Percentiles rank a stretch among this genome's conserved stretches.
phyloP scores from a whole-genome alignment of 2,888 invertebrate genomes.

The Lasioglossum figueresi region DNA sequence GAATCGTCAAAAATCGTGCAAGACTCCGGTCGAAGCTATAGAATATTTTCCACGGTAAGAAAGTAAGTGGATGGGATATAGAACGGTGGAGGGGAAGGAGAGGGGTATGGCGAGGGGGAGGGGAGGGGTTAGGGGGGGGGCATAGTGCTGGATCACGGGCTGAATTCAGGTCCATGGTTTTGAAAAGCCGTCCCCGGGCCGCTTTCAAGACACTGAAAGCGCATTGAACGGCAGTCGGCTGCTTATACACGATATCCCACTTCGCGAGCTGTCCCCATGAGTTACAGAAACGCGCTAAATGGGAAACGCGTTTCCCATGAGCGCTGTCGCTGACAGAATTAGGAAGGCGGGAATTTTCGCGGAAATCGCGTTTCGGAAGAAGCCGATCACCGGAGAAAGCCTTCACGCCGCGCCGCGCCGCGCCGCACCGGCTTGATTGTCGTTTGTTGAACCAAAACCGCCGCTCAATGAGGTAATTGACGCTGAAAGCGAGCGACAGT shows the following conservation, averaged over 20 bases:
- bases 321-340: not conserved
- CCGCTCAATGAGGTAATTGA: conserved; percentile 58
- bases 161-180: conserved; percentile 20
- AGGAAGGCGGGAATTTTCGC: not conserved
- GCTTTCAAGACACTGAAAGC: conserved; percentile 22
- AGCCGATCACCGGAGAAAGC: conserved; percentile 19
- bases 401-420: not conserved
- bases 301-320: not conserved
- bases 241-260: conserved; percentile 10
- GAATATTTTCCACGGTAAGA: not conserved
- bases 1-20: not conserved
- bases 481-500: conserved; percentile 51
- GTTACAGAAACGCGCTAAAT: conserved; percentile 15
- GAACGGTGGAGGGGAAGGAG: not conserved
- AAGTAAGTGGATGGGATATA: not conserved
- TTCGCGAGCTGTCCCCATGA: not conserved
- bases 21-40: not conserved
- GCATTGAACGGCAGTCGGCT: conserved; percentile 6
- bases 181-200: not conserved
- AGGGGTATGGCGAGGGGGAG: too few species aligned
- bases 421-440: conserved; percentile 14
- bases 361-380: conserved; percentile 1
- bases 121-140: rapidly evolving
- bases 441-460: conserved; percentile 42
- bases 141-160: conserved; percentile 1